Evolutionary conservation across 2,113 vertebrate species (phyloP).

Genomic region (Ornithorhynchus anatinus): DNA sequence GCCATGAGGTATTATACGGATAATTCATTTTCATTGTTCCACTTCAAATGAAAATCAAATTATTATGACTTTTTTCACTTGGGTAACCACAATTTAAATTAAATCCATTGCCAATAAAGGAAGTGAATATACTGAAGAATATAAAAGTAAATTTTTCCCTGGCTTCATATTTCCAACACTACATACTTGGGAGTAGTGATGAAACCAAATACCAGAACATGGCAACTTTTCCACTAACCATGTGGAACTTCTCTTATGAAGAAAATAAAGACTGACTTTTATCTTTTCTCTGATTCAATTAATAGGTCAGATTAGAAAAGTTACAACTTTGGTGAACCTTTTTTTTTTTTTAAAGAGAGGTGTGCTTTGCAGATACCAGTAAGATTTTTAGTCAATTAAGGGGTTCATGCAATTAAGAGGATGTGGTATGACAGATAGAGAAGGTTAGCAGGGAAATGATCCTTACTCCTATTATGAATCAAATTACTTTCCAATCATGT

Average conservation of each 20-base stretch:
- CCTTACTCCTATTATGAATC: not conserved
- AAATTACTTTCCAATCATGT: not conserved
- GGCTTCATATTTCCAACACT: not conserved
- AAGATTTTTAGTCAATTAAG: too few species aligned
- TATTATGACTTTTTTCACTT: not conserved
- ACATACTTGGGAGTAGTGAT: not conserved
- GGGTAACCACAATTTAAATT: not conserved
- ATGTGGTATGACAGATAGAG: not conserved
- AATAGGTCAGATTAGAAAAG: not conserved
- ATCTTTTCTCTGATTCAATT: too few species aligned
- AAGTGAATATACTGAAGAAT: not conserved
- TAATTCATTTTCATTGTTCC: not conserved
- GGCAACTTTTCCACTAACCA: not conserved
- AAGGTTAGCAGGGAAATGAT: not conserved
- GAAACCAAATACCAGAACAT: not conserved
- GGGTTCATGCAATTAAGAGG: not conserved
- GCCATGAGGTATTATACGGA: not conserved
- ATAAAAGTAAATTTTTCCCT: not conserved
- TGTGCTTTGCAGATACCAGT: not conserved
- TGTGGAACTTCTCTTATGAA: not conserved
- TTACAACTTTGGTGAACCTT: not conserved
- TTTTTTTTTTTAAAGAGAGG: not conserved
- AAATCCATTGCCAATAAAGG: not conserved
- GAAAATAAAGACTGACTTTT: not conserved
- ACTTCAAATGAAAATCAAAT: not conserved